phyloP scores from a whole-genome alignment of 2,888 invertebrate genomes.

The Andrena haemorrhoa region DNA sequence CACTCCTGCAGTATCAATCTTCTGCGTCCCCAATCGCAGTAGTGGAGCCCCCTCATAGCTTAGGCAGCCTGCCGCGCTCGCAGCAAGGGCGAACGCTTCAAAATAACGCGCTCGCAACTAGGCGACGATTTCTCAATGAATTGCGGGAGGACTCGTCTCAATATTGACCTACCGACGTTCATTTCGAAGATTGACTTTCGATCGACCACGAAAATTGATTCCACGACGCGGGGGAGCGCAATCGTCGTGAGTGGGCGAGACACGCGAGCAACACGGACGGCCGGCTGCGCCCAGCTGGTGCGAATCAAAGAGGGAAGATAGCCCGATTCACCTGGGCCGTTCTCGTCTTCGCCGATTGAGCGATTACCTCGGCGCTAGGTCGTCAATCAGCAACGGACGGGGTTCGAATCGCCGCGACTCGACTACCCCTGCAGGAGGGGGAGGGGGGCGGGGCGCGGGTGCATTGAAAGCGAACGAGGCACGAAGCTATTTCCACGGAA shows the following conservation, averaged over 20 bases:
- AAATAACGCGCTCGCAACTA: conserved; percentile 33
- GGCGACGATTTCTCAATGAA: conserved; percentile 29
- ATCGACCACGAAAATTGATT: conserved; percentile 50
- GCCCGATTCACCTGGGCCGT: conserved; percentile 42
- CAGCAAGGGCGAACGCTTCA: not conserved
- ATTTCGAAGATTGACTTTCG: conserved; percentile 59
- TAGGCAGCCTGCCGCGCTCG: too few relatives aligned
- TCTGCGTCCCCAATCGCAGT: too few relatives aligned
- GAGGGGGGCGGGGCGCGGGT: not conserved
- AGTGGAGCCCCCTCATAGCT: too few relatives aligned
- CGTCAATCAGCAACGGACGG: conserved; percentile 58
- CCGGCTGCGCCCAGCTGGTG: conserved; percentile 25
- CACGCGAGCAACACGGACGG: conserved; percentile 44
- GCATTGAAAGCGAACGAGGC: conserved; percentile 52
- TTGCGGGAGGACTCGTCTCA: conserved; percentile 42
- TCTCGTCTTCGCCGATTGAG: conserved; percentile 60
- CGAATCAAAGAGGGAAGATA: conserved; percentile 59
- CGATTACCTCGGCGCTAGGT: conserved; percentile 58
- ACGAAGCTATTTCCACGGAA: conserved; percentile 46
- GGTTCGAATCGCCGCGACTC: conserved; percentile 44
- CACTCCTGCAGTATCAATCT: not conserved
- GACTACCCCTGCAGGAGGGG: not conserved
- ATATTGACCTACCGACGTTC: conserved; percentile 56
- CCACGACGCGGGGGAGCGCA: not conserved
- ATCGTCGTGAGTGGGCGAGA: conserved; percentile 13